Evolutionary conservation across 2,797 vertebrate species (phyloP), one percentile per base, ranked within the genome.

Genomic region (Luscinia luscinia): DNA sequence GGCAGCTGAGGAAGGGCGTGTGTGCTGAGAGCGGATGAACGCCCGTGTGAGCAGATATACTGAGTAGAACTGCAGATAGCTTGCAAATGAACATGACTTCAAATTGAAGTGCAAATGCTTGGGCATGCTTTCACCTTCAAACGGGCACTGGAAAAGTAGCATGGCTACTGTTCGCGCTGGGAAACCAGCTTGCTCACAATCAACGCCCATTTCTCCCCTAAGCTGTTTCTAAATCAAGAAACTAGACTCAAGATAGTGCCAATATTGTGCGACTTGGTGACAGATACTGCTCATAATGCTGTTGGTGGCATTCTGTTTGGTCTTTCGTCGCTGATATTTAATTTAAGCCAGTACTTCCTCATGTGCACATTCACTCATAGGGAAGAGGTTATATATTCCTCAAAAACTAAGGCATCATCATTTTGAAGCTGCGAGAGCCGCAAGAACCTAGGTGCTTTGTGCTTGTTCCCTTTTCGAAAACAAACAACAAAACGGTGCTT

Each of bases 11-110:
- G 52, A 64, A 75, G 21, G 48, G 40, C 15, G 28, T 73, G 49
- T 45, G 38, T 63, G 59, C 9, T 3, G 38, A 13, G 43, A 36
- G 76, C 30, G 70, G 45, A 11, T 11, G 76, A 76, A 48, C 7
- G 80, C 49, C 52, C 67, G 27, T 40, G 79, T 15, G 79, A 90
- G 85, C 57, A 54, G 52, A 91, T 90, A 88, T 59, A 28, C 58
- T 55, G n/a, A 95, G 61, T 5, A 94, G 81, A 76, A 58, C 86
- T 49, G 68, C 81, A 90, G 87, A 90, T 54, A 83, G 62, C 94
- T 95, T 96, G 92, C 96, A 97, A 97, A 94, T 96, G 95, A 97
- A 97, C 95, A 80, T 95, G 96, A 97, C 95, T 97, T 94, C 86
- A 77, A 93, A 83, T 1, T 89, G 95, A 97, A 97, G 96, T 96